Evolutionary conservation across 2,888 invertebrate species (phyloP).

Genomic region (Acrocyrtus sp.): DNA sequence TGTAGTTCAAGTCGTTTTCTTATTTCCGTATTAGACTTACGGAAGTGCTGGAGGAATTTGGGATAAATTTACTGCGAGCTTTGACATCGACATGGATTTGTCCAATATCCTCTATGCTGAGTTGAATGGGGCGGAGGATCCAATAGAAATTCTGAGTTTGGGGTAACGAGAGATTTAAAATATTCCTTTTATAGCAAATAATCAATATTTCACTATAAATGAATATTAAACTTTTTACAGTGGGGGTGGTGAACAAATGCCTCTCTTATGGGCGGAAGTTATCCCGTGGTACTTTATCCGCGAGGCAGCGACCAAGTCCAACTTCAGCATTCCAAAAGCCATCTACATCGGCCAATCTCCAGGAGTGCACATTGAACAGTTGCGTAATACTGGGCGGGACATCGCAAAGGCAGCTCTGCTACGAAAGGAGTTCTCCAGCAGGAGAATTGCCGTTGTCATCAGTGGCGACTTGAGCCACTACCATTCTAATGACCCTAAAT

Average conservation of each 20-base stretch:
- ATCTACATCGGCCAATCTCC: constrained; percentile 44
- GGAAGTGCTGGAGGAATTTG: constrained; percentile 30
- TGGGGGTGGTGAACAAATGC: constrained; percentile 4
- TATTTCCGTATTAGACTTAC: no score
- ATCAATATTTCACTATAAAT: background rate
- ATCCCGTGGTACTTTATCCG: constrained; percentile 54
- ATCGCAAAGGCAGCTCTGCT: constrained; percentile 8
- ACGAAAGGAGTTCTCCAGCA: constrained; percentile 16
- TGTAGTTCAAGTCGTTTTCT: no score
- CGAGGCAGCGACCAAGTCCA: constrained; percentile 27
- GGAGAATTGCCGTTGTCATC: constrained; percentile 46
- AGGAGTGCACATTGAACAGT: background rate
- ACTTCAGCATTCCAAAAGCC: constrained; percentile 26
- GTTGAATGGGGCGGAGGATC: background rate
- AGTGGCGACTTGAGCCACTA: constrained; percentile 54
- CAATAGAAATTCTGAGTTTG: constrained; percentile 21
- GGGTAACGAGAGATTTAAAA: constrained; percentile 20
- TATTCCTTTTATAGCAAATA: background rate
- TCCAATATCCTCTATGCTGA: constrained; percentile 4
- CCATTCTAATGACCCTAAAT: constrained; percentile 39
- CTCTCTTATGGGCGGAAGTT: constrained; percentile 55
- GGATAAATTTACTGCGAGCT: constrained; percentile 24
- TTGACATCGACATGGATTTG: constrained; percentile 19
- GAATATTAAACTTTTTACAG: background rate
- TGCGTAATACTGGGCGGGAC: constrained; percentile 33